Base-by-base conservation (phyloP, 2,797 vertebrate genomes). In the Pantherophis alleghaniensis region DNA sequence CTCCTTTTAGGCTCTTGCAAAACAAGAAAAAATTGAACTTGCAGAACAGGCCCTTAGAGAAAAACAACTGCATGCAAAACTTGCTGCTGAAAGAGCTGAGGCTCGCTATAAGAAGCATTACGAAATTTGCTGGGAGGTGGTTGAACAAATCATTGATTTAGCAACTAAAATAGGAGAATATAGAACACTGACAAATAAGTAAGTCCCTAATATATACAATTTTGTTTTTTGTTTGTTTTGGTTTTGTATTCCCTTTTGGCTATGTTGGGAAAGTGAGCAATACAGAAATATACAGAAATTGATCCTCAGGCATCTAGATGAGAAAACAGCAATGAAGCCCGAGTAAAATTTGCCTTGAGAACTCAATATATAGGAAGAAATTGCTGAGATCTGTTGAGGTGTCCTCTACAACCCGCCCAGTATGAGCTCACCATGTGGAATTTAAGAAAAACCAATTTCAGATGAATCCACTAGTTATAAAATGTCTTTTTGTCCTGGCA, bases 91-190 rank as follows among this genome's bases (percentile, higher is more conserved):
- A 96, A 98, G 98, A 91, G 97, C 97, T 86, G 97, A 98, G 59
- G 96, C 94, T 87, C 97, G 94, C 94, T 97, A 98, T 94, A 95
- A 96, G 96, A 99, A 99, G 90, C 98, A 99, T 97, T 98, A 98
- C 92, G 94, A 94, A n/a, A 74, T 95, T 87, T 99, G 99, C 96
- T 97, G 95, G 95, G 98, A 97, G 94, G 96, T 99, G 94, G 88
- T 99, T 94, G 94, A 97, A 90, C 98, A 99, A 93, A 98, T 99
- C 1, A 95, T 99, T 95, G 99, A 99, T 96, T 96, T 99, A 92
- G 98, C 98, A 22, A 98, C 98, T 86, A 99, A 98, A 97, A 95
- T 97, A n/a, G 98, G 97, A 97, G 98, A 99, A 94, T 99, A 99
- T 96, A 97, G 97, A 60, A 95, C 98, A 24, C 92, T 98, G 95